Base-by-base conservation (phyloP, 2,797 vertebrate genomes). In the Microctenopoma steveboyesi region DNA sequence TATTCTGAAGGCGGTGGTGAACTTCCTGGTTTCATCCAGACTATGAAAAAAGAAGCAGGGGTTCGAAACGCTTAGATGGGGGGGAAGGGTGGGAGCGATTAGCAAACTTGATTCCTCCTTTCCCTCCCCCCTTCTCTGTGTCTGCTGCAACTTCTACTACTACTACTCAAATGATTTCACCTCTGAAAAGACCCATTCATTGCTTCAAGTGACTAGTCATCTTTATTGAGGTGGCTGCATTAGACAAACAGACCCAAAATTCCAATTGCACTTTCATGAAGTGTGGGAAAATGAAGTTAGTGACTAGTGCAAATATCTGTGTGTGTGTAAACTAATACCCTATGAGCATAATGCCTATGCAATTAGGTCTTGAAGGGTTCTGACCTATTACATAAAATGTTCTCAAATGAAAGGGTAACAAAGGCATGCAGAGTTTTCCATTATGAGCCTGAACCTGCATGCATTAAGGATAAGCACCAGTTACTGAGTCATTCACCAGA, bases 21-120 rank as follows among this genome's bases (percentile, higher is more conserved):
- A 12, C 42, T 27, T 78, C 85, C 82, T 33, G 42, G 0, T 57
- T 53, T 37, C 2, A 0, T 51, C 42, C 46, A 13, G 30, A 48
- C 57, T n/a, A 1, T 1, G 39, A 45, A 28, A 14, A 35, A 51
- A 71, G 35, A 63, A 49, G 61, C 69, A 69, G 69, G 49, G 71
- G 82, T 76, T 82, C 66, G 37, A 35, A 78, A 83, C 68, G 78
- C 74, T 62, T 3, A 7, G 5, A 68, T 72, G 18, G 77, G 91
- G 90, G 30, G 90, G 89, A 91, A 87, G 90, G 91, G 90, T 90
- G 88, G 87, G 88, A 91, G 87, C 74, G 0, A 78, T 74, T 37
- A 76, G 53, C 68, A 53, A 45, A 75, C 65, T 64, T 76, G 65
- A 72, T 74, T 40, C 74, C 56, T 43, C 74, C 37, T 18, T 49